Evolutionary conservation across 2,113 vertebrate genomes (phyloP), one percentile per base, ranked within the genome.

Genomic region (Eidolon helvum): DNA sequence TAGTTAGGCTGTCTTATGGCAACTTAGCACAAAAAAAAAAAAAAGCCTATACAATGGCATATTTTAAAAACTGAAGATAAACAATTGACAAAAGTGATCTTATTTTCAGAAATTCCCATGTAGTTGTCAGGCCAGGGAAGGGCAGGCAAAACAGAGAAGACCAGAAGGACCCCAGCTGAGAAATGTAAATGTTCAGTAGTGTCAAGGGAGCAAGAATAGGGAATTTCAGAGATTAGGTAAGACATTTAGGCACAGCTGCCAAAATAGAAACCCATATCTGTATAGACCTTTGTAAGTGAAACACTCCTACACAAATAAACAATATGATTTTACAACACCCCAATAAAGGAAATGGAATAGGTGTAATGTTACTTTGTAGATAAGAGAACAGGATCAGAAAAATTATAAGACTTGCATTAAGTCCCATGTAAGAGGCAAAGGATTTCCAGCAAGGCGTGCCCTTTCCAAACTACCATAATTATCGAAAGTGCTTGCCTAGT

Each of bases 61-160:
- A n/a, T 74, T 86, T 93, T 43, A 53, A 90, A 92, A 92, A 50
- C 48, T n/a, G 43, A 91, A 94, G 65, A 38, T 65, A 61, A 90
- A 71, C 38, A 84, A 82, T 0, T 40, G 68, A 53, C 18, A 8
- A 38, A 22, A 7, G 30, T 15, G 35, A 71, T 45, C 80, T 97
- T 55, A 40, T 78, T 95, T 74, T 78, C 43, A 91, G 85, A 96
- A 88, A 72, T 33, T 83, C 38, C 33, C 14, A 7, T 33, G 0
- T 53, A 48, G 6, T 5, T 33, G 40, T 75, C 50, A 90, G 55
- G 26, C n/a, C 38, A 90, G 16, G 26, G 8, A 77, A 61, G n/a
- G 33, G 3, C 53, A 88, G 10, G 65, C 45, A 94, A 80, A 50
- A n/a, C 8, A 74, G 61, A 35, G 2, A 61, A 63, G 66, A 57